Percentiles rank a stretch among this genome's conserved stretches.
Conservation (phyloP, 2,888 invertebrate species). For the Drosophila formosana region DNA sequence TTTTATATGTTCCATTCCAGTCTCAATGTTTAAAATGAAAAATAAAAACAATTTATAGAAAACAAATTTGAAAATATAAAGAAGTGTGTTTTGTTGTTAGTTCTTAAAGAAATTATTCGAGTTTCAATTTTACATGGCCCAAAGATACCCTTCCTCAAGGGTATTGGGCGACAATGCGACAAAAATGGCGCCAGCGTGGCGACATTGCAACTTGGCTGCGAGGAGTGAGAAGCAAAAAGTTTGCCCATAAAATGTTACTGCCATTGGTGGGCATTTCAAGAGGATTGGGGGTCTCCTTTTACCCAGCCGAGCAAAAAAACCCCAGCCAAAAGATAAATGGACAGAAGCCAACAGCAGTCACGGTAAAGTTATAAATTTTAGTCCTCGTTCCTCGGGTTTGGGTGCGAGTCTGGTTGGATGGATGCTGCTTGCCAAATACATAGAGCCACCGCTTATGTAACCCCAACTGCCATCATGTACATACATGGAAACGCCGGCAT, state of each 20-base stretch:
- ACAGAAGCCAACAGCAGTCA: conserved; percentile 81
- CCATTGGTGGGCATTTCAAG: conserved; percentile 73
- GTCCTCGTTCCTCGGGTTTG: conserved; percentile 27
- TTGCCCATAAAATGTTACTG: conserved; percentile 82
- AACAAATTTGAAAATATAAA: conserved; percentile 29
- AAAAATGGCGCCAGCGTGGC: conserved; percentile 84
- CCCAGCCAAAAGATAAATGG: conserved; percentile 76
- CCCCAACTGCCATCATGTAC: conserved; percentile 57
- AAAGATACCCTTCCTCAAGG: conserved; percentile 11
- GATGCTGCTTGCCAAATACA: conserved; percentile 34
- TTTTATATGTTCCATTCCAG: conserved; percentile 70
- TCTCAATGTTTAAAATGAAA: conserved; percentile 66
- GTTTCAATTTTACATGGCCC: background rate
- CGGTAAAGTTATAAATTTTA: conserved; percentile 67
- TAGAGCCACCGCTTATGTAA: conserved; percentile 53
- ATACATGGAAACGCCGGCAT: conserved; percentile 47
- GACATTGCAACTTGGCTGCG: conserved; percentile 43
- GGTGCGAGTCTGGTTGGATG: conserved; percentile 24
- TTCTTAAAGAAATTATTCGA: background rate
- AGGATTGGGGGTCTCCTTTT: conserved; percentile 35
- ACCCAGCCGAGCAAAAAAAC: conserved; percentile 32
- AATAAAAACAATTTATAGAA: conserved; percentile 38
- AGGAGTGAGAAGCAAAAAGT: conserved; percentile 59
- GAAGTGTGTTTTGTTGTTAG: conserved; percentile 11
- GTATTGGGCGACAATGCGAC: conserved; percentile 73